Conservation (phyloP, 1,140 invertebrate genomes). For the Drosophila leontia region DNA sequence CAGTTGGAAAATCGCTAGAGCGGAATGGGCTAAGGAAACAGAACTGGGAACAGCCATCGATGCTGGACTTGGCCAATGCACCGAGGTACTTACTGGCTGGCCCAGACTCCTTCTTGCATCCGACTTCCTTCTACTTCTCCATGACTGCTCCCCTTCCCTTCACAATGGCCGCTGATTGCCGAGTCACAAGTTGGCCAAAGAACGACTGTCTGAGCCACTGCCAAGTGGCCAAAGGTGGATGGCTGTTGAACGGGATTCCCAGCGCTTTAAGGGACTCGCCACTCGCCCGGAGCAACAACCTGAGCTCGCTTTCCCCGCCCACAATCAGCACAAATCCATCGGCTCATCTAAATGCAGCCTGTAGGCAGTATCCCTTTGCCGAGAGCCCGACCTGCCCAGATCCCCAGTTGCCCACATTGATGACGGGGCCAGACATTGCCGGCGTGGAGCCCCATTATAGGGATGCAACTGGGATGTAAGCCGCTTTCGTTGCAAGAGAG, state of each 20-base stretch:
- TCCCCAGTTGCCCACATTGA: constrained; percentile 52
- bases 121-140: neutral
- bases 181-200: constrained; percentile 28
- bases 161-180: constrained; percentile 75
- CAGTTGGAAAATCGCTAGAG: constrained; percentile 28
- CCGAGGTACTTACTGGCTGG: constrained; percentile 41
- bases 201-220: constrained; percentile 8
- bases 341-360: constrained; percentile 51
- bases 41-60: constrained; percentile 41
- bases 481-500: constrained; percentile 45
- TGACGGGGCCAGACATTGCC: constrained; percentile 37
- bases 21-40: constrained; percentile 18
- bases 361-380: constrained; percentile 11
- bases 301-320: neutral
- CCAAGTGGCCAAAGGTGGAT: constrained; percentile 35
- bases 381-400: constrained; percentile 2
- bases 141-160: constrained; percentile 6
- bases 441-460: constrained; percentile 40
- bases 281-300: neutral
- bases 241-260: constrained; percentile 24
- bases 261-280: constrained; percentile 23
- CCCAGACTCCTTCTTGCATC: constrained; percentile 25
- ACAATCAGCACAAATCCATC: constrained; percentile 45
- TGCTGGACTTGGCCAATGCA: constrained; percentile 57
- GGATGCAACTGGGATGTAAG: constrained; percentile 62